phyloP scores from a whole-genome alignment of 2,113 vertebrate genomes.

The Halcyon malimbica region DNA sequence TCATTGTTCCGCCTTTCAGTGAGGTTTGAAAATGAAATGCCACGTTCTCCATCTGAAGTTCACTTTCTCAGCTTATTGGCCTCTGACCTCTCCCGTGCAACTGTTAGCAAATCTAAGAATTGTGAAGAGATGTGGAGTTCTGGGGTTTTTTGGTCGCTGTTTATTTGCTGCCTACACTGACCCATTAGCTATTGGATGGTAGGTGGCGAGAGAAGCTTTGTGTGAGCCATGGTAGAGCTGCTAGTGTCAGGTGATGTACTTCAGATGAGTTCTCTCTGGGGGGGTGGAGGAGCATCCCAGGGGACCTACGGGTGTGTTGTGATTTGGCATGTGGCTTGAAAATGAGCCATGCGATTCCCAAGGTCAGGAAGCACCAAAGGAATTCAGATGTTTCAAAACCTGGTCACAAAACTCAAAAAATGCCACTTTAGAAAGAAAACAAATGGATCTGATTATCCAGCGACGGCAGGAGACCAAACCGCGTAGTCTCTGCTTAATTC shows the following conservation, averaged over 20 bases:
- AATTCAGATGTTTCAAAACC: neutral
- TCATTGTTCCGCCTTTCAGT: neutral
- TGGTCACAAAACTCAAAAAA: neutral
- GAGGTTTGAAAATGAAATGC: neutral
- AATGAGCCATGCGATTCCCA: neutral
- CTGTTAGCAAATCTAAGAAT: neutral
- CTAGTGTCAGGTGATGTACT: rapidly evolving
- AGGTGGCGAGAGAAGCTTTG: neutral
- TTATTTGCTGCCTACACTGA: neutral
- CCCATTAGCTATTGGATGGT: neutral
- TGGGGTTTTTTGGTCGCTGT: neutral
- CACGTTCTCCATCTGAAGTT: neutral
- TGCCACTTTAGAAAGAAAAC: neutral
- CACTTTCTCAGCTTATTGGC: neutral
- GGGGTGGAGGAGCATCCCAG: neutral
- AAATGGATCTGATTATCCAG: neutral
- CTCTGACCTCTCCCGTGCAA: neutral
- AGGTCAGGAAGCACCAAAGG: neutral
- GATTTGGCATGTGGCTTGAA: neutral
- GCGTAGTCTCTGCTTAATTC: neutral
- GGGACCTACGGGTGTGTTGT: neutral
- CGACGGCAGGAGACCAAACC: neutral
- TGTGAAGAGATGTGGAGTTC: neutral
- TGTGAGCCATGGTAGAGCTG: neutral
- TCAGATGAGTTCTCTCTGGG: neutral